A percentile compares a stretch with the other conserved stretches of the same genome.
These are phyloP conservation scores for Anarsia innoxiella DNA, from an alignment of 2,888 invertebrate genomes.

Conservation along the genomic window DNA sequence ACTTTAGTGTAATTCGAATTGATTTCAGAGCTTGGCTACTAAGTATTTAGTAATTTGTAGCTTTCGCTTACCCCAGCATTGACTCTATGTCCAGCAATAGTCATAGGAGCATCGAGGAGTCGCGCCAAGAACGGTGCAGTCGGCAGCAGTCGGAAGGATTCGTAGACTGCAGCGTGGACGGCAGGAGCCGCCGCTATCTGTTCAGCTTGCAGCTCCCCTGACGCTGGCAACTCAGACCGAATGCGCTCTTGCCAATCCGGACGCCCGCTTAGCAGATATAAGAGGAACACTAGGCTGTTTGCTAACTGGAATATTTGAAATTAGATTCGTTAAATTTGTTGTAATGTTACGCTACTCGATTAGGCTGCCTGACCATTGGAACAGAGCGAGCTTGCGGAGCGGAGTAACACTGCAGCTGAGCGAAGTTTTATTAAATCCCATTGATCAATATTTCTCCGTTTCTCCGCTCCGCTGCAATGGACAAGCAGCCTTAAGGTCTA, in stretches of 20 bases:
- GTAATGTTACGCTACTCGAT: too few relatives aligned
- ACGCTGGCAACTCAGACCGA: slow-evolving; percentile 77
- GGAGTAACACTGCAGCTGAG: too few relatives aligned
- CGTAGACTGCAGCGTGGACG: slow-evolving; percentile 84
- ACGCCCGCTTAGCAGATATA: slow-evolving; percentile 83
- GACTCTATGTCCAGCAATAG: slow-evolving; percentile 80
- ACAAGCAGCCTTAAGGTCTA: too few relatives aligned
- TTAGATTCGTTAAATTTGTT: not conserved
- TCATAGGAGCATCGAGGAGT: slow-evolving; percentile 82
- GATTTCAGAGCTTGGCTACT: too few relatives aligned
- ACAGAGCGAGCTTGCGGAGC: too few relatives aligned
- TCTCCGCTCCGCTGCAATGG: too few relatives aligned
- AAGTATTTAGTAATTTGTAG: too few relatives aligned
- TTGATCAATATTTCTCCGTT: too few relatives aligned
- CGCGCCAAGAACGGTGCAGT: slow-evolving; percentile 88
- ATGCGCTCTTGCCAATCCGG: slow-evolving; percentile 80
- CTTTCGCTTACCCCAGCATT: slow-evolving; percentile 83
- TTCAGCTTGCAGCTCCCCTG: slow-evolving; percentile 73
- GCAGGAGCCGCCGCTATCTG: slow-evolving; percentile 81
- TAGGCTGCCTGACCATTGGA: too few relatives aligned
- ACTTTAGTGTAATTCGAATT: too few relatives aligned
- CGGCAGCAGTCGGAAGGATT: slow-evolving; percentile 83
- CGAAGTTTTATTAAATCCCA: too few relatives aligned
- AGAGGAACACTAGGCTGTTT: slow-evolving; percentile 85
- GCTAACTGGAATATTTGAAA: slow-evolving; percentile 74